Evolutionary conservation across 2,113 vertebrate genomes (phyloP), one percentile per base, ranked within the genome.

Genomic region (Lamprologus lemairii): DNA sequence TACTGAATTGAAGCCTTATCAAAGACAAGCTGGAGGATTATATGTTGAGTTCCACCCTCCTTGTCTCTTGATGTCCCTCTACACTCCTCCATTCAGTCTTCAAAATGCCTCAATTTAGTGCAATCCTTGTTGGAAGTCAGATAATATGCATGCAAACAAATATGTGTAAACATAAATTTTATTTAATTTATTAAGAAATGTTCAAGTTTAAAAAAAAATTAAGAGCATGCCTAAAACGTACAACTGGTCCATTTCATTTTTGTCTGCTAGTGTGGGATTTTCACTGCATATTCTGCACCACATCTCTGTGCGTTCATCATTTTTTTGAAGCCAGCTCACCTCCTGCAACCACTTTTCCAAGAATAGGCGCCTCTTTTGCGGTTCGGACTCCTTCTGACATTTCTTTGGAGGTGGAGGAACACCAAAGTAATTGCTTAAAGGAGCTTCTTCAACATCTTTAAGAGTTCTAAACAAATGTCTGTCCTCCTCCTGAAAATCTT

Each of bases 21-120:
- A 94, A 94, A 93, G 94, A 90, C 89, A 90, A 90, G 85, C 37
- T 87, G 87, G 86, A 90, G 89, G 94, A 95, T 95, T 95, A 93
- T 93, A 85, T 88, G 88, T 91, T 90, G 47, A 55, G 89, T 88
- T 95, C 88, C 95, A 94, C 95, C 90, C 93, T 94, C 89, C 87
- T 94, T 94, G 93, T 95, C 91, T 84, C 68, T 93, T 83, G 84
- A 83, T 84, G 83, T 87, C 86, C 84, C 26, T 63, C 87, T 84
- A 89, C 78, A 84, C 92, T 90, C 58, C 86, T 91, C 73, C 82
- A 93, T 92, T 91, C 89, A 93, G 83, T 9, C 23, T 57, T 51
- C 79, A 75, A 65, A 91, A 86, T 75, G 88, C 40, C 60, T 85
- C 57, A 84, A 45, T 89, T 80, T 89, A 87, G 86, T 40, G 84